A percentile compares a stretch with the other conserved stretches of the same genome.
These are phyloP conservation scores for Tragelaphus buxtoni DNA, from an alignment of 2,113 vertebrate species.

Conservation along the genomic window DNA sequence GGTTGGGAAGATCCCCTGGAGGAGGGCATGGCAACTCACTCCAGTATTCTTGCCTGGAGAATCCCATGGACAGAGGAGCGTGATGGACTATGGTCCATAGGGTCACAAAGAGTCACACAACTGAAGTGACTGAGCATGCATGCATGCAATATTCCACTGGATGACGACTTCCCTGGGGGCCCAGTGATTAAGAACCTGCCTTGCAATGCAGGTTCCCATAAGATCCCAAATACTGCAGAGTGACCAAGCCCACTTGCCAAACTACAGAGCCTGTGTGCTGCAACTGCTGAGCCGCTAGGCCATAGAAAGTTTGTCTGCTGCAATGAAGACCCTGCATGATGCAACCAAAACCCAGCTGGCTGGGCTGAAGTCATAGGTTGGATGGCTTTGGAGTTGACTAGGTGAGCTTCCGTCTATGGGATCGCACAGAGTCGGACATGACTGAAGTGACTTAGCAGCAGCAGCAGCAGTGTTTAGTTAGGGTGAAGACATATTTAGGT, in stretches of 20 bases:
- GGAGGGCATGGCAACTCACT: neutral
- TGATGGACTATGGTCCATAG: neutral
- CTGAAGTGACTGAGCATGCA: neutral
- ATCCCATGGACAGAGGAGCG: neutral
- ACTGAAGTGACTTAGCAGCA: no score
- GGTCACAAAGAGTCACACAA: neutral
- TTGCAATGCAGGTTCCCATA: neutral
- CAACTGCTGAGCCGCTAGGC: accelerated
- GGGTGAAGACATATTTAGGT: neutral
- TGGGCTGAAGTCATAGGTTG: neutral
- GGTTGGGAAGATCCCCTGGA: neutral
- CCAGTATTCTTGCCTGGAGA: neutral
- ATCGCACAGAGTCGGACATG: no score
- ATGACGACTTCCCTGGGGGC: neutral
- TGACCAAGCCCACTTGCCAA: neutral
- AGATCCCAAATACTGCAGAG: neutral
- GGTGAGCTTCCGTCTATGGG: no score
- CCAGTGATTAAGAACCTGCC: neutral
- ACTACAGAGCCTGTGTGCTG: neutral
- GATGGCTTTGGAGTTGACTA: neutral
- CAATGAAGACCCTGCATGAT: neutral
- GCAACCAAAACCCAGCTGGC: neutral
- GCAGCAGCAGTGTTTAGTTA: neutral
- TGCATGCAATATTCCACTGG: neutral
- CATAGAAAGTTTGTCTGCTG: neutral